Evolutionary conservation across 2,888 invertebrate species (phyloP), one percentile per base, ranked within the genome.

Genomic region (Villa cingulata): DNA sequence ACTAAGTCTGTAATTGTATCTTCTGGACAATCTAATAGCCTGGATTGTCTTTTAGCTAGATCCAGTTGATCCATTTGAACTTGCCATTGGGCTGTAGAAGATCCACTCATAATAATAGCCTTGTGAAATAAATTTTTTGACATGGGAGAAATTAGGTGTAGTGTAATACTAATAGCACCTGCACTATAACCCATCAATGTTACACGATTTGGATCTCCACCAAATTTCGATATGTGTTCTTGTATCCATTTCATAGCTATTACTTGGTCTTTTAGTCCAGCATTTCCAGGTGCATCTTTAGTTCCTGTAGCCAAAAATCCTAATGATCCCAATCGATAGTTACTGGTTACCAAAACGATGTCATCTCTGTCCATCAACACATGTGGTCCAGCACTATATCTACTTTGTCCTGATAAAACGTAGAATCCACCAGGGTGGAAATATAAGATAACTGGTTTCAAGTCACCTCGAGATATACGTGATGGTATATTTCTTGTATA

Each of bases 191-290:
- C 84, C 1, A 75, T 59, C 16, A 83, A 64, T 0, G 83, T 83
- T 2, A 84, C 77, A 1, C 66, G 65, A 53, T 72, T 67, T 0
- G 80, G 76, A 65, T 83, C 76, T 3, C 84, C 84, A 0, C 83
- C 82, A 57, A 83, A 84, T 0, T 74, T 66, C 0, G 69, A 74
- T 43, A 83, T 80, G 57, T 83, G 80, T 37, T 74, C 60, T 57
- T 76, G 73, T 0, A 83, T 66, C 83, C 83, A 83, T 53, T 75
- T 73, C 50, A 83, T 60, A 0, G 77, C 78, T 15, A 70, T 66
- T 3, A 81, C 81, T 63, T 83, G 83, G 62, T 84, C 83, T 60
- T 82, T 83, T 37, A 81, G 64, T 0, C 80, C 83, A 54, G 77
- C 73, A 60, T 84, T 84, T 2, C 83, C 83, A 0, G 81, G 77